Conservation (phyloP, 2,797 vertebrate species). For the Oryzias dopingdopingensis region DNA sequence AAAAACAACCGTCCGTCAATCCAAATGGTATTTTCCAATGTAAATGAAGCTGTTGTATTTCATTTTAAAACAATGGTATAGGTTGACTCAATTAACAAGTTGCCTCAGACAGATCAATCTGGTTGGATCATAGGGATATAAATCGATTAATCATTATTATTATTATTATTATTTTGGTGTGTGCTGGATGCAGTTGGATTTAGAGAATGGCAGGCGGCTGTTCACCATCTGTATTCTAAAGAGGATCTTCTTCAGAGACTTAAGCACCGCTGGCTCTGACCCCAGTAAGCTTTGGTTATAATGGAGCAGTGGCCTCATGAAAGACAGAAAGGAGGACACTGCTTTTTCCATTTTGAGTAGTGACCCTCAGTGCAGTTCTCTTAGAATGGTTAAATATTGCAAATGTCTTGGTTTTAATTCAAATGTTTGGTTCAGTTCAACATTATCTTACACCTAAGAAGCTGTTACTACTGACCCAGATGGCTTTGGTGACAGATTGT, state of each 20-base stretch:
- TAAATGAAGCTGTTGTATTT: too few species aligned
- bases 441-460: conserved; percentile 13
- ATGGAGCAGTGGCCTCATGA: conserved; percentile 24
- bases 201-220: conserved; percentile 33
- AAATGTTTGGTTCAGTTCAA: conserved; percentile 3
- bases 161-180: background rate
- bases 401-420: conserved; percentile 15
- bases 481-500: conserved; percentile 47
- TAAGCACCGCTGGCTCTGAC: conserved; percentile 52
- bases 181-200: conserved; percentile 40
- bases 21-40: too few species aligned
- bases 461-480: conserved; percentile 41
- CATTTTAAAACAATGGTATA: too few species aligned
- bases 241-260: conserved; percentile 54
- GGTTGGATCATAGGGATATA: too few species aligned
- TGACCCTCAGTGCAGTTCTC: conserved; percentile 22
- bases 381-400: too few species aligned
- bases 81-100: too few species aligned
- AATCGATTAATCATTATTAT: too few species aligned
- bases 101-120: too few species aligned
- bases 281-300: conserved; percentile 38
- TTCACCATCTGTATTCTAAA: conserved; percentile 51
- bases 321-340: conserved; percentile 3
- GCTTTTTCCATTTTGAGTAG: conserved; percentile 28
- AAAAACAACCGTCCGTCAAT: too few species aligned